Conservation (phyloP, 2,113 vertebrate species). For the Limnothrissa miodon region DNA sequence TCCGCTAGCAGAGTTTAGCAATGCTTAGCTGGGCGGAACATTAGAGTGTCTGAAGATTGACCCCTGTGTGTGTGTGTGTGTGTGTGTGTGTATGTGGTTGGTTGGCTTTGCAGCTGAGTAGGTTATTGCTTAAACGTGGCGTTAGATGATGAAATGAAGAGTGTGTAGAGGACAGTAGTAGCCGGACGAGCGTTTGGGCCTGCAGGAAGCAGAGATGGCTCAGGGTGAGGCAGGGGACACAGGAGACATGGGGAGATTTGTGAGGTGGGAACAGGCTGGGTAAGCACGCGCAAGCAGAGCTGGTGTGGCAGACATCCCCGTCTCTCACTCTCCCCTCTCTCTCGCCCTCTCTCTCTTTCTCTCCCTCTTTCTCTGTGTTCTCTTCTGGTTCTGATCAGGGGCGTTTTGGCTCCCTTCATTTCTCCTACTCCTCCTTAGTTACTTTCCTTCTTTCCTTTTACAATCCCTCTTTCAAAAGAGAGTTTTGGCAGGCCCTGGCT, state of each 20-base stretch:
- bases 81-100: background rate
- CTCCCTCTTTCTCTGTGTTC: slow-evolving; percentile 42
- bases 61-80: background rate
- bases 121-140: background rate
- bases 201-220: background rate
- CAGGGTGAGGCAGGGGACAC: background rate
- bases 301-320: background rate
- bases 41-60: background rate
- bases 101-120: background rate
- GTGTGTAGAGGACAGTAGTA: background rate
- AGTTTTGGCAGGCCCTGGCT: slow-evolving; percentile 36
- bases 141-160: background rate
- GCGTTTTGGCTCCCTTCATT: slow-evolving; percentile 31
- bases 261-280: background rate
- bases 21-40: background rate
- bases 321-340: background rate
- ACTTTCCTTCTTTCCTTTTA: background rate
- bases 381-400: slow-evolving; percentile 57
- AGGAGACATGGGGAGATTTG: slow-evolving; percentile 4
- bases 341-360: background rate
- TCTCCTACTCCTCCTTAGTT: background rate
- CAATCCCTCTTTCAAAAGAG: slow-evolving; percentile 42
- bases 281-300: background rate
- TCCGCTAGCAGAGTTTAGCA: background rate
- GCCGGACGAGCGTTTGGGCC: background rate